Percentiles rank a stretch among this genome's conserved stretches.
phyloP scores from a whole-genome alignment of 2,113 vertebrate species.

The Oreotrochilus melanogaster region DNA sequence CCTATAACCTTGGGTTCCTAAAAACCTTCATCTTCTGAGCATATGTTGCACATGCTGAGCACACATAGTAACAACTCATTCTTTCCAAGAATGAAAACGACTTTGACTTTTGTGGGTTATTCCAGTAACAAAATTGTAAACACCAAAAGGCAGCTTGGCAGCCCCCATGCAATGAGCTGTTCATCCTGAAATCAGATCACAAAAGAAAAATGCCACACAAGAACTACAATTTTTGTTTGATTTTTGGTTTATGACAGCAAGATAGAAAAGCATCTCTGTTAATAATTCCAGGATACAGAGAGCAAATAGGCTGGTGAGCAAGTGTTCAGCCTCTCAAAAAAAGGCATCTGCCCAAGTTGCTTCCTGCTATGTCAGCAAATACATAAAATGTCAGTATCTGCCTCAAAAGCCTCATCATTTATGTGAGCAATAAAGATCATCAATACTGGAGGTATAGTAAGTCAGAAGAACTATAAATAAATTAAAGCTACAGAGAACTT shows the following conservation, averaged over 20 bases:
- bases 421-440: neutral
- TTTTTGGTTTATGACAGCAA: neutral
- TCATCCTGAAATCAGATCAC: neutral
- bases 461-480: neutral
- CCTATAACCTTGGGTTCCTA: neutral
- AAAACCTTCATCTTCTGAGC: neutral
- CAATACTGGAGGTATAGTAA: neutral
- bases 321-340: neutral
- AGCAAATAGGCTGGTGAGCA: neutral
- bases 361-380: slow-evolving; percentile 28
- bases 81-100: neutral
- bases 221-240: neutral
- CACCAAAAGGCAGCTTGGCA: slow-evolving; percentile 14
- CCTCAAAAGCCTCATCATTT: neutral
- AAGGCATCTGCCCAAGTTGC: slow-evolving; percentile 7
- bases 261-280: neutral
- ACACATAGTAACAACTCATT: neutral
- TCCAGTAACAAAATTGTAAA: neutral
- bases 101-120: neutral
- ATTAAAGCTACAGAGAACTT: neutral
- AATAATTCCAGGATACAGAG: neutral
- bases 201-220: neutral
- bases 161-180: neutral
- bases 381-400: neutral
- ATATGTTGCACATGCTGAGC: neutral